phyloP scores from a whole-genome alignment of 2,797 vertebrate genomes.

The Natrix natrix region DNA sequence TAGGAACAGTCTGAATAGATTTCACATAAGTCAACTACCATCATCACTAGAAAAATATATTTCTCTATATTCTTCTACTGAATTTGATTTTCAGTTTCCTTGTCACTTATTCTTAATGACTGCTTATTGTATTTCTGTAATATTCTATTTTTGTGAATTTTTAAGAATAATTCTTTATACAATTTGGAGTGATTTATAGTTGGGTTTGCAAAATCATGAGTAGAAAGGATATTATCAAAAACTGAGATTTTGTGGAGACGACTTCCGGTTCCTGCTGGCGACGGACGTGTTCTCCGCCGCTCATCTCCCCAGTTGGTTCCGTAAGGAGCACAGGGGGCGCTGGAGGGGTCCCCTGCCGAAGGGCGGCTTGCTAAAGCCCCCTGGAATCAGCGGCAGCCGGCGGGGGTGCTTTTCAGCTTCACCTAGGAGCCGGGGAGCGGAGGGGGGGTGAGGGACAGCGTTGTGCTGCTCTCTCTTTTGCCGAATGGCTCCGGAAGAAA shows the following conservation, averaged over 20 bases:
- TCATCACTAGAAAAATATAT: not conserved
- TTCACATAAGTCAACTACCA: not conserved
- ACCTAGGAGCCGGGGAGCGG: no score
- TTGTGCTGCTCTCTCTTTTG: no score
- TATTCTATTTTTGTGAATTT: not conserved
- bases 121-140: not conserved
- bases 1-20: constrained; percentile 14
- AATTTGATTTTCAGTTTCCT: constrained; percentile 10
- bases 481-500: no score
- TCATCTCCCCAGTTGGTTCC: no score
- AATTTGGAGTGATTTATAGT: not conserved
- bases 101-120: not conserved
- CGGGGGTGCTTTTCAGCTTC: no score
- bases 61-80: not conserved
- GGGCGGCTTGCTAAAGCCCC: no score
- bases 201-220: not conserved
- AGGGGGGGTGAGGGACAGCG: no score
- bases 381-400: no score
- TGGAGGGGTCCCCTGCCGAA: no score
- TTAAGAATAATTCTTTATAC: not conserved
- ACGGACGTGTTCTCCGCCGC: no score
- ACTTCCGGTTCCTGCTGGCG: no score
- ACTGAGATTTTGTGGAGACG: not conserved
- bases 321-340: no score
- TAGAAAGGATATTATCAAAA: not conserved